Base-by-base conservation (phyloP, 1,140 invertebrate genomes). In the Xylocopa sonorina region DNA sequence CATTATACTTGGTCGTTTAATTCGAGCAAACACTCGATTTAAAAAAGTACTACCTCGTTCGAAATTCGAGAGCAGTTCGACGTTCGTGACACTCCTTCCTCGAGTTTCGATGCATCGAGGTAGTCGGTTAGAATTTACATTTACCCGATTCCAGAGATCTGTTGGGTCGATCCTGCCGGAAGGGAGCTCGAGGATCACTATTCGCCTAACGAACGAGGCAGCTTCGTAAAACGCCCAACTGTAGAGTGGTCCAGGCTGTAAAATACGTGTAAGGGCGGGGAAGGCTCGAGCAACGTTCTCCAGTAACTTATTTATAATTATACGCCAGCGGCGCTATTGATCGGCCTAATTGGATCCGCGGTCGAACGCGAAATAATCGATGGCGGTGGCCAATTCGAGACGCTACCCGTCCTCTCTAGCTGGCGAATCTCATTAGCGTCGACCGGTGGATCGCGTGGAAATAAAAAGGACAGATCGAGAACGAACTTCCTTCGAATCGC, bases 391-490 rank as follows among this genome's bases (percentile, higher is more conserved):
- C 66, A 83, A 80, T 84, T 80, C 72, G 34, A 51, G 34, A 53
- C 34, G 53, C 57, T 55, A 50, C 10, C 10, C 43, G 34, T 32
- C 10, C 43, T n/a, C n/a, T n/a, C n/a, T n/a, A n/a, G 6, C 32
- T 38, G 27, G 16, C 16, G 71, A 85, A 78, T 81, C 78, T 73
- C 73, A 74, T 81, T 85, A 84, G 51, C 57, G 43, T 58, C 24
- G 38, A 16, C 24, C 57, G 34, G 21, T 48, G 43, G 29, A 46
- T 34, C 57, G 24, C 46, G 24, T 5, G 21, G 55, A 53, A 55
- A 60, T 67, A 46, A 50, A 46, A 43, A 14, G 16, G 50, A 48
- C 27, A 34, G 21, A 64, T 63, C 57, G 10, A 46, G 51, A 48
- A 60, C 14, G 67, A 60, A 41, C 55, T 69, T 48, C 50, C 32